Conservation (phyloP, 2,113 vertebrate genomes). For the Tonatia bakeri region DNA sequence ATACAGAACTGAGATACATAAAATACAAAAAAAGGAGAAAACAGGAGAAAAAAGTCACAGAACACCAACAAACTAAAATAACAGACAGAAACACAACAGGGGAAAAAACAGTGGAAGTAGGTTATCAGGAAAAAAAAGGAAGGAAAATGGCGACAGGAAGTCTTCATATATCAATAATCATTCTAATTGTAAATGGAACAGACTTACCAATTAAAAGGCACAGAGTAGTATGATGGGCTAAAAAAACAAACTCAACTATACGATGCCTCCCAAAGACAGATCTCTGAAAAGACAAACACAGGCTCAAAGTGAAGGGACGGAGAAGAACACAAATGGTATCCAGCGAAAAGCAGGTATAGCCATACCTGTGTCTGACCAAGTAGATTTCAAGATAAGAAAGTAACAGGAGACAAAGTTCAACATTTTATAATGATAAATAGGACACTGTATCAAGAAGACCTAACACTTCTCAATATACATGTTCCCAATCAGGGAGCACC, state of each 20-base stretch:
- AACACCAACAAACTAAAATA: neutral
- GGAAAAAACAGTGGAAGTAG: neutral
- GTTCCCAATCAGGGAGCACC: no score
- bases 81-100: neutral
- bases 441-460: no score
- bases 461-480: no score
- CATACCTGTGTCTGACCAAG: neutral
- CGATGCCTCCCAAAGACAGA: neutral
- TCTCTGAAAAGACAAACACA: neutral
- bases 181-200: no score
- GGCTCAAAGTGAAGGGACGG: no score
- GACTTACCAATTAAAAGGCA: no score
- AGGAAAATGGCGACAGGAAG: no score
- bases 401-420: neutral
- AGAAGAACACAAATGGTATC: neutral
- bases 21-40: neutral
- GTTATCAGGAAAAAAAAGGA: neutral
- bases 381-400: neutral
- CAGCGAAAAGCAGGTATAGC: neutral
- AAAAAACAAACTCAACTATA: no score
- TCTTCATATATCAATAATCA: no score
- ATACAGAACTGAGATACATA: neutral
- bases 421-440: no score
- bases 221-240: no score
- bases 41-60: neutral